These are phyloP conservation scores for Patella depressa DNA, from an alignment of 2,888 invertebrate species.

Conservation along the genomic window DNA sequence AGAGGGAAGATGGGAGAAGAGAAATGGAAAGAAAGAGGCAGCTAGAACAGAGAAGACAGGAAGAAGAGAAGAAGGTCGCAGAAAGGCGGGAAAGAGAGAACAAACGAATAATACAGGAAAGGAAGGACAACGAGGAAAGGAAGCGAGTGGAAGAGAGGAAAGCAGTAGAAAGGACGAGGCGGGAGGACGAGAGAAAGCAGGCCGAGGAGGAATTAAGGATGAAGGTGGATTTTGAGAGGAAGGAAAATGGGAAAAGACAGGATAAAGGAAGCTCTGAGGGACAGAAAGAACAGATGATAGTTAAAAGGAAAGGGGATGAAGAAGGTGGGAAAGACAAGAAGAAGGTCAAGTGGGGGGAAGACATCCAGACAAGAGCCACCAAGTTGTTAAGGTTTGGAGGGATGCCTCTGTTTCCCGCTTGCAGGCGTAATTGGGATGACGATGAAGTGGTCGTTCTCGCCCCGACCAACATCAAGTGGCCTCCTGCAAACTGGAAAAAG, in stretches of 20 bases:
- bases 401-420: not conserved
- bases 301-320: too few relatives aligned
- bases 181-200: not conserved
- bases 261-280: too few relatives aligned
- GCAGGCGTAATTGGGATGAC: not conserved
- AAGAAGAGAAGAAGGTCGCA: not conserved
- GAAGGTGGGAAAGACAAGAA: too few relatives aligned
- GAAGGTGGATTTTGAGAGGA: not conserved
- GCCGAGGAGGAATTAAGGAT: not conserved
- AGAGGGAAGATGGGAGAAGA: not conserved
- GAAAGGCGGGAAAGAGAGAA: not conserved
- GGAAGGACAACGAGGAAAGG: not conserved
- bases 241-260: not conserved
- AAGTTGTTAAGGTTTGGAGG: not conserved
- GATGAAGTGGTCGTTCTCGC: not conserved
- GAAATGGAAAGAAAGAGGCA: not conserved
- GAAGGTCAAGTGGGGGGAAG: too few relatives aligned
- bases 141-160: not conserved
- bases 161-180: not conserved
- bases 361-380: not conserved
- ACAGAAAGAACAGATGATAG: too few relatives aligned
- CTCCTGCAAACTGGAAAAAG: too few relatives aligned
- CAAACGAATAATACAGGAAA: not conserved
- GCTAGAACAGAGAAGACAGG: not conserved
- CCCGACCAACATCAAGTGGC: too few relatives aligned